Conservation (phyloP, 2,888 invertebrate genomes). For the Lepas anatifera region DNA sequence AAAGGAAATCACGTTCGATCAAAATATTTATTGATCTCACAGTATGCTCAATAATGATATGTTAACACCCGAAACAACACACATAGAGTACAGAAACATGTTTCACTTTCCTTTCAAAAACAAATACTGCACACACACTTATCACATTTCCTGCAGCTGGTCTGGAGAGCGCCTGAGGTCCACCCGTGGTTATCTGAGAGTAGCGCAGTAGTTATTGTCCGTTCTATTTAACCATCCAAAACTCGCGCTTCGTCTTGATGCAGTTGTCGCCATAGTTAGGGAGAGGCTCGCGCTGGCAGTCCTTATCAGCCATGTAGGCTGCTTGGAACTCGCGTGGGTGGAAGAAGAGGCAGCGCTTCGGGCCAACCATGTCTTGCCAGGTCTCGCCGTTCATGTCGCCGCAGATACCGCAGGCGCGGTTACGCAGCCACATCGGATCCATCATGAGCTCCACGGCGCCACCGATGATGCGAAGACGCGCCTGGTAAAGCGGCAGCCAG, state of each 20-base stretch:
- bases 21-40: too few relatives aligned
- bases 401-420: constrained; percentile 17
- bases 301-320: constrained; percentile 13
- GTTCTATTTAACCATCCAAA: not conserved
- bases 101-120: too few relatives aligned
- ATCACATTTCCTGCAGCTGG: too few relatives aligned
- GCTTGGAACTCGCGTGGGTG: constrained; percentile 11
- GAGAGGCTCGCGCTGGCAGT: not conserved
- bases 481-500: not conserved
- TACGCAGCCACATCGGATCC: constrained; percentile 1
- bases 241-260: not conserved
- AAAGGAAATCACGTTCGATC: too few relatives aligned
- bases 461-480: constrained; percentile 4
- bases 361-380: constrained; percentile 15
- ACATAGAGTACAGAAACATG: too few relatives aligned
- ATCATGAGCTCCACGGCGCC: constrained; percentile 9
- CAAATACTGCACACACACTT: too few relatives aligned
- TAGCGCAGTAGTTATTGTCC: too few relatives aligned
- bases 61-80: too few relatives aligned
- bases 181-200: too few relatives aligned
- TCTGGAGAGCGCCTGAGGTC: too few relatives aligned
- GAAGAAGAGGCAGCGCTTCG: constrained; percentile 14
- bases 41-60: too few relatives aligned
- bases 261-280: constrained; percentile 7
- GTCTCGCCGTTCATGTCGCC: constrained; percentile 14